Conservation (phyloP, 1,140 invertebrate genomes). For the Drosophila kikkawai region DNA sequence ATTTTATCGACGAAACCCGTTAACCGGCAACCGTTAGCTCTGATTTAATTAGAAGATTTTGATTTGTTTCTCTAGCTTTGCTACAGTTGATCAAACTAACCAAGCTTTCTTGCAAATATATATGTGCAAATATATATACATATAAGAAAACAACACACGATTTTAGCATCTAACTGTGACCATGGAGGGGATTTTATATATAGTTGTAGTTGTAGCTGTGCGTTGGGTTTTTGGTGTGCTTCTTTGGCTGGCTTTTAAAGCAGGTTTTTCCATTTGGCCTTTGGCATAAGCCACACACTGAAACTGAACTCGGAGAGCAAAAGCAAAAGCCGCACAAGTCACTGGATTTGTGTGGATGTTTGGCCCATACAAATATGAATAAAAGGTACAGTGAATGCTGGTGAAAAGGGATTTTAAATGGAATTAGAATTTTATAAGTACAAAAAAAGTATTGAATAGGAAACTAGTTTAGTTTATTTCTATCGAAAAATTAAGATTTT, state of each 20-base stretch:
- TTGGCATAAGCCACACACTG: constrained; percentile 42
- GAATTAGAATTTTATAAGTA: neutral
- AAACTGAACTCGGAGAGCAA: constrained; percentile 33
- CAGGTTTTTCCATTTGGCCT: constrained; percentile 52
- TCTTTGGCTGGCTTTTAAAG: constrained; percentile 29
- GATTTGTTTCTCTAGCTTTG: neutral
- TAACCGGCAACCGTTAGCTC: constrained; percentile 31
- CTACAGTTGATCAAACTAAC: constrained; percentile 30
- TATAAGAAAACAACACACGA: constrained; percentile 21
- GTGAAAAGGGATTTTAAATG: neutral
- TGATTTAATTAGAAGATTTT: constrained; percentile 56
- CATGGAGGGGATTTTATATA: constrained; percentile 25
- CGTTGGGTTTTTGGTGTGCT: constrained; percentile 18
- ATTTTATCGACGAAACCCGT: constrained; percentile 18
- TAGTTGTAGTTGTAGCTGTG: constrained; percentile 7
- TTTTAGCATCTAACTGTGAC: constrained; percentile 37
- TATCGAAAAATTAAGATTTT: neutral
- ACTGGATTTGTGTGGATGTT: constrained; percentile 33
- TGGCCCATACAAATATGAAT: constrained; percentile 45
- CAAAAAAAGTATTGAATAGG: neutral
- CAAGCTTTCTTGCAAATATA: constrained; percentile 7
- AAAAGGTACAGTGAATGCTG: constrained; percentile 33
- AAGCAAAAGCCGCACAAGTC: constrained; percentile 41
- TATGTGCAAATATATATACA: neutral
- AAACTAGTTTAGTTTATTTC: neutral